Conservation (phyloP, 2,797 vertebrate species). For the Hirundo rustica region DNA sequence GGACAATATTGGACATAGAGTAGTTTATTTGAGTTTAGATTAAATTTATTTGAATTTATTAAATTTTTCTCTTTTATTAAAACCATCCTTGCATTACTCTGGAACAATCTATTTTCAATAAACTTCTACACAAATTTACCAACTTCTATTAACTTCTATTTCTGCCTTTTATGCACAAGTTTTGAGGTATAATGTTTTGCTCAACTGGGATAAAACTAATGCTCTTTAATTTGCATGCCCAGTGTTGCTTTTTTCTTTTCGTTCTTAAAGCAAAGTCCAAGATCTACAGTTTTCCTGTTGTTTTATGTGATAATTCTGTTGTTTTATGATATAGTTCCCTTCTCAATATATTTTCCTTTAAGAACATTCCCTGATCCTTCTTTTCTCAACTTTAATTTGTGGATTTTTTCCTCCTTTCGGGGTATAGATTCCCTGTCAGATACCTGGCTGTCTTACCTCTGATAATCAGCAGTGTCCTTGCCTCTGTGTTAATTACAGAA, state of each 20-base stretch:
- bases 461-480: background rate
- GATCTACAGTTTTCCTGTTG: background rate
- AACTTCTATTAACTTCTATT: background rate
- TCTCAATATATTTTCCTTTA: background rate
- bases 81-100: background rate
- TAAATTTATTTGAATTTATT: background rate
- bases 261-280: background rate
- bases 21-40: background rate
- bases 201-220: background rate
- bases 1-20: background rate
- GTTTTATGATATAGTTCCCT: background rate
- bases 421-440: background rate
- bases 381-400: background rate
- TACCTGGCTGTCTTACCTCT: background rate
- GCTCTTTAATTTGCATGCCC: background rate
- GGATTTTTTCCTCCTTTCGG: background rate
- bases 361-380: background rate
- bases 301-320: background rate
- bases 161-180: background rate
- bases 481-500: background rate
- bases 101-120: background rate
- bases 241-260: background rate
- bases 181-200: background rate
- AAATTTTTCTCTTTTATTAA: background rate
- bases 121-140: background rate